Evolutionary conservation across 2,797 vertebrate genomes (phyloP).

Genomic region (Gymnothorax reevesii): DNA sequence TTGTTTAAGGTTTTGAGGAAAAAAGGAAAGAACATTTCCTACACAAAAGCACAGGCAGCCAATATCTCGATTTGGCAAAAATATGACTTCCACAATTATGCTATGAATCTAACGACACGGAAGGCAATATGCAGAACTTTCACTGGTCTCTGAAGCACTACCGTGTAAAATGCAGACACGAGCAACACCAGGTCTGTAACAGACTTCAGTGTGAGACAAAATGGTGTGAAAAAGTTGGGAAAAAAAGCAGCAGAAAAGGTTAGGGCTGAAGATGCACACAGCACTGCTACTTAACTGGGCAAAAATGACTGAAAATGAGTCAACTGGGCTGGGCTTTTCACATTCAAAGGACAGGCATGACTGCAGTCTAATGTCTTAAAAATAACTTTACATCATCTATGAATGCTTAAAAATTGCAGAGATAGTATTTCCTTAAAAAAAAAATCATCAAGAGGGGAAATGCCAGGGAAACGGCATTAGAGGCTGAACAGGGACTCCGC

Average conservation of each 20-base stretch:
- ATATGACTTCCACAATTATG: too few relatives aligned
- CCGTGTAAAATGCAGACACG: background rate
- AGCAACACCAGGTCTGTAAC: background rate
- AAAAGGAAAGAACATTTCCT: too few relatives aligned
- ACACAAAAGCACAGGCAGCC: too few relatives aligned
- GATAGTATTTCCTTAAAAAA: background rate
- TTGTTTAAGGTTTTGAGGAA: too few relatives aligned
- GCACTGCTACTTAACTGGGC: background rate
- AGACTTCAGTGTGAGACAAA: background rate
- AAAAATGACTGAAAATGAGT: background rate
- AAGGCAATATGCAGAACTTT: background rate
- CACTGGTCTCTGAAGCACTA: background rate
- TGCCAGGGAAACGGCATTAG: background rate
- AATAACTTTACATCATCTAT: background rate
- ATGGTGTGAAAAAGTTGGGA: background rate
- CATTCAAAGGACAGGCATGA: background rate
- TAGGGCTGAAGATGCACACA: background rate
- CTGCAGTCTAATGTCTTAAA: background rate
- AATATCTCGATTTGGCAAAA: too few relatives aligned
- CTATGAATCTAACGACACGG: background rate
- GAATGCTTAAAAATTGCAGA: background rate
- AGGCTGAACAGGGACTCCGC: background rate
- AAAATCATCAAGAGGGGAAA: background rate
- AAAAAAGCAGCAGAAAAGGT: background rate
- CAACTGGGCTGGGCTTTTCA: background rate